These are phyloP conservation scores for Cephus cinctus DNA, from an alignment of 1,140 invertebrate species.

Conservation along the genomic window DNA sequence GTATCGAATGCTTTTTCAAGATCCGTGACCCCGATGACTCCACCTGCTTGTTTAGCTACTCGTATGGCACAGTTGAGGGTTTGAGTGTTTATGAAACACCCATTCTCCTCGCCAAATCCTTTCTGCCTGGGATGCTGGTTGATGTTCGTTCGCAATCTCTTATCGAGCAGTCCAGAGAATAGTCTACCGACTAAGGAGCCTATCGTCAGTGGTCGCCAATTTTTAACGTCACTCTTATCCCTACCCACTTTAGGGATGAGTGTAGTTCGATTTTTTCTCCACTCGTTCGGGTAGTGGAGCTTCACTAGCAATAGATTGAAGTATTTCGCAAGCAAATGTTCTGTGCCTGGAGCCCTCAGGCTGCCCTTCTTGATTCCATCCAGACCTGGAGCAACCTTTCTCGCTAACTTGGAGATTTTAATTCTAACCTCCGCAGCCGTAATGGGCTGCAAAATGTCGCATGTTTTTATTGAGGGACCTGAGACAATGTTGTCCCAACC, in stretches of 20 bases:
- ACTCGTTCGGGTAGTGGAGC: slow-evolving; percentile 16
- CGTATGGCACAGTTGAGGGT: slow-evolving; percentile 10
- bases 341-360: not conserved
- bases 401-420: slow-evolving; percentile 1
- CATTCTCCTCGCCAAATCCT: slow-evolving; percentile 23
- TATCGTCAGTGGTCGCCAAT: slow-evolving; percentile 30
- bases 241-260: slow-evolving; percentile 30
- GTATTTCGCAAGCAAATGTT: not conserved
- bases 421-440: not conserved
- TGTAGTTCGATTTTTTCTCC: slow-evolving; percentile 28
- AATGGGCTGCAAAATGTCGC: slow-evolving; percentile 8
- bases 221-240: slow-evolving; percentile 12
- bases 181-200: slow-evolving; percentile 20
- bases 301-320: slow-evolving; percentile 15
- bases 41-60: slow-evolving; percentile 9
- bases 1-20: slow-evolving; percentile 10
- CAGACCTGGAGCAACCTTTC: slow-evolving; percentile 11
- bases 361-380: slow-evolving; percentile 16
- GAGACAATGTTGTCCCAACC: not conserved
- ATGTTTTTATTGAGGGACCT: not conserved
- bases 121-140: slow-evolving; percentile 23
- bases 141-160: slow-evolving; percentile 13
- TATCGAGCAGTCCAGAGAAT: slow-evolving; percentile 26
- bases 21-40: slow-evolving; percentile 12
- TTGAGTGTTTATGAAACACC: slow-evolving; percentile 22